phyloP scores from a whole-genome alignment of 2,888 invertebrate species.

The Epinotia ramella region DNA sequence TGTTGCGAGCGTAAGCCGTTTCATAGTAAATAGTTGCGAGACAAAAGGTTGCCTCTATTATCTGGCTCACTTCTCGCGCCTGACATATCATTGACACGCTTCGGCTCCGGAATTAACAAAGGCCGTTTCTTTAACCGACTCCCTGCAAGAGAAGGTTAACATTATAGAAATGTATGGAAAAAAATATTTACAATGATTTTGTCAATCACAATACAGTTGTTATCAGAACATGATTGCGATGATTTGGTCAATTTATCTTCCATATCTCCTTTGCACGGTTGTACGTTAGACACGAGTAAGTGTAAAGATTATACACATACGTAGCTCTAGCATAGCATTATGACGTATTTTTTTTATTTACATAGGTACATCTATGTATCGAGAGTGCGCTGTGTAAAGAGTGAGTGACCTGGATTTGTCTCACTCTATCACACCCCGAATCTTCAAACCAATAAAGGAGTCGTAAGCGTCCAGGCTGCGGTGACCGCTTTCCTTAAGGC shows the following conservation, averaged over 20 bases:
- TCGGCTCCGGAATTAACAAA: conserved; percentile 59
- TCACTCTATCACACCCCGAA: no score
- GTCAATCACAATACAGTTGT: conserved; percentile 9
- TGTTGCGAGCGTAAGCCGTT: conserved; percentile 57
- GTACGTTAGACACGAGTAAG: neutral
- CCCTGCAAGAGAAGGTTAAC: neutral
- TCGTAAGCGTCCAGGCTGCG: no score
- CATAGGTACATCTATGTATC: neutral
- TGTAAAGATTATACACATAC: neutral
- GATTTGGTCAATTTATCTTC: conserved; percentile 14
- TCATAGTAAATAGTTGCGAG: conserved; percentile 55
- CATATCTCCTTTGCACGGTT: neutral
- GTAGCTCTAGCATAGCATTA: neutral
- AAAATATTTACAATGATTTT: conserved; percentile 3
- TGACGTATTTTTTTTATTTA: neutral
- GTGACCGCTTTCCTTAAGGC: no score
- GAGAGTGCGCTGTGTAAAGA: no score
- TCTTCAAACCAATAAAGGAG: no score
- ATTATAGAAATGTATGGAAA: neutral
- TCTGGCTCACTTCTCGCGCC: conserved; percentile 61
- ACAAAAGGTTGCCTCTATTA: conserved; percentile 70
- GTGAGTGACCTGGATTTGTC: no score
- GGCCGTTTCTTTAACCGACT: conserved; percentile 55
- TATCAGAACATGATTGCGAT: conserved; percentile 37
- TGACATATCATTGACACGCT: conserved; percentile 66